Base-by-base conservation (phyloP, 1,140 invertebrate species). In the Coptotermes formosanus region DNA sequence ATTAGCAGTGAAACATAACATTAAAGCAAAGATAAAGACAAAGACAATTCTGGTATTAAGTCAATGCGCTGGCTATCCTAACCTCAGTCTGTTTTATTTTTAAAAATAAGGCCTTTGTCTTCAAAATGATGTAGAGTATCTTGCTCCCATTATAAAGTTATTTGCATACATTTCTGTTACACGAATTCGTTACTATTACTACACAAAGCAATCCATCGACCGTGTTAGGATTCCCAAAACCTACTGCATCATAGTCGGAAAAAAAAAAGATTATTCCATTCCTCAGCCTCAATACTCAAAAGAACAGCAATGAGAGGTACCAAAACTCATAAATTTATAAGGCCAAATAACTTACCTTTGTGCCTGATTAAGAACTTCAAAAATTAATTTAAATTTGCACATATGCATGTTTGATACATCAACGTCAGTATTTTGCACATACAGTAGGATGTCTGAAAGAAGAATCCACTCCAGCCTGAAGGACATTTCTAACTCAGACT, bases 131-230 rank as follows among this genome's bases (percentile, higher is more conserved):
- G n/a, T 75, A 30, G 6, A 55, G 19, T n/a, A 75, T 75, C n/a
- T 75, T 75, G 64, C 14, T 75, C n/a, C n/a, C n/a, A 75, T 64
- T 64, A 64, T n/a, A 75, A 75, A 75, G 64, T 75, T 75, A 75
- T 75, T 75, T 75, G n/a, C n/a, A 75, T 75, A 30, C 16, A 30
- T 30, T 75, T 75, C 25, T 64, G 9, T 75, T n/a, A 75, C n/a
- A 75, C 1, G 14, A 3, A 3, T 55, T 55, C 8, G 7, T 75
- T 75, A 75, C 64, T 75, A n/a, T 30, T 30, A 75, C 6, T 75
- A n/a, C n/a, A 8, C 64, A 3, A 75, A 75, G 25, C n/a, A 7
- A 75, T 30, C n/a, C 64, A 12, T n/a, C 8, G n/a, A 30, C 8
- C 16, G 9, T 30, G 64, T 75, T 75, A 75, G n/a, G n/a, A n/a